Evolutionary conservation across 2,797 vertebrate species (phyloP).

Genomic region (Antrozous pallidus): DNA sequence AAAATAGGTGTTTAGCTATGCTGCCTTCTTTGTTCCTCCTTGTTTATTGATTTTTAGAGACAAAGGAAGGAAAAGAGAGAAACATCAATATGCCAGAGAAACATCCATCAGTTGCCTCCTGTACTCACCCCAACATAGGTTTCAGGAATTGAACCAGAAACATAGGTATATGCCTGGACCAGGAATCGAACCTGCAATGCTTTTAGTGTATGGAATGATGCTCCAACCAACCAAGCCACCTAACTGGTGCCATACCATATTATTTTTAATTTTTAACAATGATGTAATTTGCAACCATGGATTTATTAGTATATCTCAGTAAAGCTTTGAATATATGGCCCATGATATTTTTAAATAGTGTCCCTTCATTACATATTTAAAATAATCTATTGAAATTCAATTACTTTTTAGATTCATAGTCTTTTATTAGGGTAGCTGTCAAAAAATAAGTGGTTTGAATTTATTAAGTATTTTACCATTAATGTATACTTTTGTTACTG

Average conservation of each 20-base stretch:
- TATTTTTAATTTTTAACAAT: neutral
- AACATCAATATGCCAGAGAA: neutral
- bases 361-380: neutral
- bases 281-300: neutral
- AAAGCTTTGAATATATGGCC: neutral
- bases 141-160: neutral
- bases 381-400: neutral
- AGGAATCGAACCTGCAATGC: neutral
- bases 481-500: neutral
- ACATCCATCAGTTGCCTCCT: neutral
- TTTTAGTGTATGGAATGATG: neutral
- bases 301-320: neutral
- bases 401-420: neutral
- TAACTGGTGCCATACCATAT: neutral
- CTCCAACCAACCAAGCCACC: neutral
- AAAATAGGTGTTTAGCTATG: no score
- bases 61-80: neutral
- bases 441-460: neutral
- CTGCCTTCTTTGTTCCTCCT: no score
- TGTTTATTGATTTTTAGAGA: no score
- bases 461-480: neutral
- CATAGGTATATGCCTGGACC: neutral
- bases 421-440: neutral
- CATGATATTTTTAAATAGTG: neutral
- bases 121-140: neutral